A percentile compares a stretch with the other conserved stretches of the same genome.
phyloP scores from a whole-genome alignment of 2,888 invertebrate species.

The Chloromyia formosa region DNA sequence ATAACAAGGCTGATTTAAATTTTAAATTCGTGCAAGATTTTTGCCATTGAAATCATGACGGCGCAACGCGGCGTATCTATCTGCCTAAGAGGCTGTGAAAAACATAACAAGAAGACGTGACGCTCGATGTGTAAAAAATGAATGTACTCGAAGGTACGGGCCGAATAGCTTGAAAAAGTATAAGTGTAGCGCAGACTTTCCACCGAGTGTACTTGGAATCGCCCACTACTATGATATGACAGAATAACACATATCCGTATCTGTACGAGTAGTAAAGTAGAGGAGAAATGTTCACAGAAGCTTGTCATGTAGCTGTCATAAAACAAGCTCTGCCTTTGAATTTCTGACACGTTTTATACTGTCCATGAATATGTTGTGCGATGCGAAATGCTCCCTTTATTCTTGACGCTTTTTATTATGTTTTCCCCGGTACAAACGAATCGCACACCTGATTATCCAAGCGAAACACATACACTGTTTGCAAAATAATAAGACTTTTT shows the following conservation, averaged over 20 bases:
- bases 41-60: slow-evolving; percentile 34
- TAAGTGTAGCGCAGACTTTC: too few relatives aligned
- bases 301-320: slow-evolving; percentile 49
- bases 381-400: slow-evolving; percentile 23
- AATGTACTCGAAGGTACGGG: background rate
- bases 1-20: slow-evolving; percentile 39
- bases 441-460: slow-evolving; percentile 39
- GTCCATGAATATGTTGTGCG: slow-evolving; percentile 49
- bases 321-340: slow-evolving; percentile 48
- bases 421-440: background rate
- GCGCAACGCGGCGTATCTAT: slow-evolving; percentile 9
- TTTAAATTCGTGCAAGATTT: slow-evolving; percentile 43
- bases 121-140: slow-evolving; percentile 33
- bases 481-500: slow-evolving; percentile 8
- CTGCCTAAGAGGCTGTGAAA: slow-evolving; percentile 28
- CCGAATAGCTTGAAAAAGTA: too few relatives aligned
- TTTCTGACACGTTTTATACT: slow-evolving; percentile 49
- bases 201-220: background rate
- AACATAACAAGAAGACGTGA: slow-evolving; percentile 41
- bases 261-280: background rate
- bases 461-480: background rate
- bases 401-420: slow-evolving; percentile 16
- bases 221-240: background rate
- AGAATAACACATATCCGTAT: background rate
- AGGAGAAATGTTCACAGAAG: slow-evolving; percentile 37